These are phyloP conservation scores for Morinoia aosen DNA, from an alignment of 2,888 invertebrate species.

Conservation along the genomic window DNA sequence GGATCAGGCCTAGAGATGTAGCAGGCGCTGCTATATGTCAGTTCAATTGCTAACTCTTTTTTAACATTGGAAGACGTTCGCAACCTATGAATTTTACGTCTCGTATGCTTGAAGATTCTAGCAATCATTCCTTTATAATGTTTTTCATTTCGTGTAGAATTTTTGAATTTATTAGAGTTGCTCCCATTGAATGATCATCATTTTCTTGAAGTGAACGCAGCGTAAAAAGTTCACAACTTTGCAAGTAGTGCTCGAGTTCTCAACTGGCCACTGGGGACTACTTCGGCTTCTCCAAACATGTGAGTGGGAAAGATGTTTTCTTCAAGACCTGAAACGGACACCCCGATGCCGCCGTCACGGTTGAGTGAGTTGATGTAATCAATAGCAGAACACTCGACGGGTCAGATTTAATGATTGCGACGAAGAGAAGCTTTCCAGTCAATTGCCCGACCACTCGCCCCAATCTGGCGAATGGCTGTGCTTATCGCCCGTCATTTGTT, in stretches of 20 bases:
- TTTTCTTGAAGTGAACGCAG: background rate
- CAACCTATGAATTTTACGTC: too few species aligned
- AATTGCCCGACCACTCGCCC: background rate
- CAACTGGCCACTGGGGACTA: background rate
- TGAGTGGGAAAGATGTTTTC: background rate
- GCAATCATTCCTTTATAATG: too few species aligned
- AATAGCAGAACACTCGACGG: slow-evolving; percentile 8
- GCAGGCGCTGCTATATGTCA: too few species aligned
- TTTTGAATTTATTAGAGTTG: background rate
- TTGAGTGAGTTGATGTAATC: background rate
- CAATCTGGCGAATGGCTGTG: background rate
- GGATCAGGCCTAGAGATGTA: too few species aligned
- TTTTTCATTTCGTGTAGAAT: too few species aligned
- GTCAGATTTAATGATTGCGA: slow-evolving; percentile 37
- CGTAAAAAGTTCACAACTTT: background rate
- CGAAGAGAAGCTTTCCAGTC: slow-evolving; percentile 22
- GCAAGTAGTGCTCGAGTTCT: background rate
- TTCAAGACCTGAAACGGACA: background rate
- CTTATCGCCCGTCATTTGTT: background rate
- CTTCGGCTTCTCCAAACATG: background rate
- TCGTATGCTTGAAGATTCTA: too few species aligned
- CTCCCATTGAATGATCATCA: background rate
- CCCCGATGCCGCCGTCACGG: background rate
- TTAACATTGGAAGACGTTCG: too few species aligned
- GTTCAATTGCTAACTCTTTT: too few species aligned